Evolutionary conservation across 2,797 vertebrate species (phyloP), one percentile per base, ranked within the genome.

Genomic region (Galagoides demidoff): DNA sequence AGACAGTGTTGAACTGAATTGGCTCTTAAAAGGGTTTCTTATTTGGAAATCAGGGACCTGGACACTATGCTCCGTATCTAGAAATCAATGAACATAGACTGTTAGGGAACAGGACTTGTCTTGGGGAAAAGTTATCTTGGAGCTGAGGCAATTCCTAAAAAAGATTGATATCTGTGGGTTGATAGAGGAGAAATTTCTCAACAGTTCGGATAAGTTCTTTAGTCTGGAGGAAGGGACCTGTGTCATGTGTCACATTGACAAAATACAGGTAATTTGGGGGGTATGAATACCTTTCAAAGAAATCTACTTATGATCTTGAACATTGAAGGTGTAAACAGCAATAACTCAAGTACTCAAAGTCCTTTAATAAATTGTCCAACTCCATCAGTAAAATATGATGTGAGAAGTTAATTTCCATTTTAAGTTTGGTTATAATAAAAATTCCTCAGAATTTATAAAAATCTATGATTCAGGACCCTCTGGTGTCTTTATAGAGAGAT

Each of bases 391-490:
- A 16, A 95, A 19, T 57, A 66, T 55, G 31, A 55, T 94, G 43
- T 39, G 20, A 85, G 13, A 76, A 74, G 25, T 78, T 77, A 59
- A 94, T 81, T 92, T 81, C 8, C 10, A 81, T 84, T 57, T 88
- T 94, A 90, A 64, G 25, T 81, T 57, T 84, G 12, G 22, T 27
- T 92, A 45, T 77, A 23, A 31, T 87, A 63, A 66, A 85, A n/a
- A 66, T 87, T 87, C 25, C 43, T 94, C 27, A 88, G 66, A 71
- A 94, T 64, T 81, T 90, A 85, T 55, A 90, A 55, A 52, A 89
- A 22, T 4, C n/a, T 76, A 22, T 45, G 34, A 87, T 16, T 77
- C 61, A 73, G 20, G 90, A 74, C 22, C 49, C 55, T 71, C 34
- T 76, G 78, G 16, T 59, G 23, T 55, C 25, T 23, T 73, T 84